Evolutionary conservation across 2,113 vertebrate genomes (phyloP).

Genomic region (Tragelaphus scriptus): DNA sequence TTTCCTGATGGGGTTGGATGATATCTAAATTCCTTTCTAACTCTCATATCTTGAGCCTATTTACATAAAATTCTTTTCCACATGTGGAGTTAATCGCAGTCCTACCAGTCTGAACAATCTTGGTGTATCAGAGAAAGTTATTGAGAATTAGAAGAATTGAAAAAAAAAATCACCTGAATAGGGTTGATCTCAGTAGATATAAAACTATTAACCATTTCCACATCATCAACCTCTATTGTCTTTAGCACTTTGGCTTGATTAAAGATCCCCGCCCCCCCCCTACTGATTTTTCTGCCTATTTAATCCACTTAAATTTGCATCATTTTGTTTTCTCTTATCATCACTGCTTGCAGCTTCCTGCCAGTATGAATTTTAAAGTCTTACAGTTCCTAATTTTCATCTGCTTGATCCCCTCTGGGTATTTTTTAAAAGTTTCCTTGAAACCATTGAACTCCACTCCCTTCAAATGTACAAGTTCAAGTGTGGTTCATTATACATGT

Average conservation of each 20-base stretch:
- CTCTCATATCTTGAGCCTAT: neutral
- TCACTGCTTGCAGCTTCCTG: slow-evolving; percentile 28
- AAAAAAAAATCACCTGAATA: neutral
- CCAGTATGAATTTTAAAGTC: slow-evolving; percentile 47
- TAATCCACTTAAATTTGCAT: slow-evolving; percentile 62
- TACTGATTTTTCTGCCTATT: slow-evolving; percentile 37
- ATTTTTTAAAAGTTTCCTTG: neutral
- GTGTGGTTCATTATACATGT: neutral
- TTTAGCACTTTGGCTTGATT: slow-evolving; percentile 39
- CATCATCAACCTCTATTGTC: slow-evolving; percentile 36
- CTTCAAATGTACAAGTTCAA: neutral
- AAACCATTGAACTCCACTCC: neutral
- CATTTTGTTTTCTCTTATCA: slow-evolving; percentile 61
- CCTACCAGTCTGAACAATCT: neutral
- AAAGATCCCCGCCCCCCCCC: neutral
- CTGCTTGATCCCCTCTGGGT: slow-evolving; percentile 8
- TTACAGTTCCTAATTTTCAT: slow-evolving; percentile 36
- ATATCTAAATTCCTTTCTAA: slow-evolving; percentile 18
- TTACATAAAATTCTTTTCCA: slow-evolving; percentile 21
- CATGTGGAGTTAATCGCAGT: neutral
- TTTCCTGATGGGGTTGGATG: neutral
- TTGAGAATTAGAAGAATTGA: neutral
- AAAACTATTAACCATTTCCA: slow-evolving; percentile 53
- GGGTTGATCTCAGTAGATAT: slow-evolving; percentile 14
- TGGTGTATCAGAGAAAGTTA: neutral